Base-by-base conservation (phyloP, 2,888 invertebrate species). In the Megamerina dolium region DNA sequence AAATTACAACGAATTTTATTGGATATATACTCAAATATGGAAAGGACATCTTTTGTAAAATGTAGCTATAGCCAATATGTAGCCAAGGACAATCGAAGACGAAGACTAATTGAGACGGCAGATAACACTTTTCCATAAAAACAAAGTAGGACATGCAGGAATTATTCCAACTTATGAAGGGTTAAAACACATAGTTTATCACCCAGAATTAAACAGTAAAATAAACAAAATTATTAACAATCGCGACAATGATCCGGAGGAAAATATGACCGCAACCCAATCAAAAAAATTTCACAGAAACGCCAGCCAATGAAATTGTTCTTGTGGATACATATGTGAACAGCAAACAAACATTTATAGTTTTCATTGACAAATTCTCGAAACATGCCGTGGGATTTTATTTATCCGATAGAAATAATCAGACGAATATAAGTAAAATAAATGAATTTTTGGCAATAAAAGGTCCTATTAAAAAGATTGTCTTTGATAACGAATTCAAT, bases 61-160 rank as follows among this genome's bases (percentile, higher is more conserved):
- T n/a, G n/a, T n/a, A n/a, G n/a, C n/a, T n/a, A n/a, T n/a, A n/a
- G n/a, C n/a, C n/a, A n/a, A n/a, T n/a, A n/a, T n/a, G n/a, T n/a
- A n/a, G n/a, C n/a, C n/a, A 37, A 43, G 39, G 43, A 50, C 19
- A 48, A 48, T 10, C 30, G n/a, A 19, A 43, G 37, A 46, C 21
- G 44, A 49, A 35, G 37, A 43, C 16, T 46, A 50, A 43, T 29
- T 42, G 23, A 36, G n/a, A 12, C 43, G 46, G 47, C 37, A 50
- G 21, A 52, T 52, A 39, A 36, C 38, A 35, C 18, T 46, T 8
- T 48, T 46, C 32, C 46, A 52, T 29, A 40, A 46, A 43, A n/a
- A 37, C n/a, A 54, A 58, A 41, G 30, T 41, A 42, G 55, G 50
- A n/a, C 48, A 54, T 35, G 31, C 45, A 35, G 52, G 42, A 32